phyloP scores from a whole-genome alignment of 92 coral and sea anemone species.

The Parazoanthus atlanticus region DNA sequence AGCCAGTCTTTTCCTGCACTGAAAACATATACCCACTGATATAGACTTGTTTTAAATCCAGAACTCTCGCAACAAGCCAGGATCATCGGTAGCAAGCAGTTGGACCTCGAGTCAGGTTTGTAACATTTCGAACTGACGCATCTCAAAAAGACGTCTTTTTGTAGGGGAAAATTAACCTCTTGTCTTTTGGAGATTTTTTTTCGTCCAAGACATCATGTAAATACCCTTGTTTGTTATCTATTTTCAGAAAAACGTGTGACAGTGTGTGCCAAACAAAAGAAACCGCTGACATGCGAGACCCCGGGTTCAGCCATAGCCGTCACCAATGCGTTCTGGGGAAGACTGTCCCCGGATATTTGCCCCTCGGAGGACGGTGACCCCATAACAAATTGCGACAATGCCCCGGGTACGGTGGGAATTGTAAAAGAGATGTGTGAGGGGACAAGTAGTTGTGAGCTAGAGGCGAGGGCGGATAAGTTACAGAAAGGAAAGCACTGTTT shows the following conservation, averaged over 20 bases:
- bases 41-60: neutral
- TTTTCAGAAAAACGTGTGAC: constrained; percentile 77
- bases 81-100: neutral
- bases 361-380: constrained; percentile 99
- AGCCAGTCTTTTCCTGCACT: neutral
- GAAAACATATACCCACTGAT: neutral
- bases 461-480: constrained; percentile 82
- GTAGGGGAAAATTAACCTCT: neutral
- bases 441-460: constrained; percentile 87
- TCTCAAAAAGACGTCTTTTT: no score
- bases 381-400: constrained; percentile 70
- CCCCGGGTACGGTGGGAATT: constrained; percentile 83
- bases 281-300: constrained; percentile 82
- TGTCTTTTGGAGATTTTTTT: neutral
- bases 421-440: constrained; percentile 96
- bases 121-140: no score
- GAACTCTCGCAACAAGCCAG: constrained; percentile 27
- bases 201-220: no score
- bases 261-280: constrained; percentile 81
- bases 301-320: constrained; percentile 97
- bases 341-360: constrained; percentile 82
- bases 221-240: neutral
- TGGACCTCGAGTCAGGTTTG: constrained; percentile 43
- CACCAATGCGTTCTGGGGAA: constrained; percentile 97
- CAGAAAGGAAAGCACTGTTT: constrained; percentile 83